Percentiles rank a stretch among this genome's conserved stretches.
These are phyloP conservation scores for Sturnira hondurensis DNA, from an alignment of 2,113 vertebrate species.

Conservation along the genomic window DNA sequence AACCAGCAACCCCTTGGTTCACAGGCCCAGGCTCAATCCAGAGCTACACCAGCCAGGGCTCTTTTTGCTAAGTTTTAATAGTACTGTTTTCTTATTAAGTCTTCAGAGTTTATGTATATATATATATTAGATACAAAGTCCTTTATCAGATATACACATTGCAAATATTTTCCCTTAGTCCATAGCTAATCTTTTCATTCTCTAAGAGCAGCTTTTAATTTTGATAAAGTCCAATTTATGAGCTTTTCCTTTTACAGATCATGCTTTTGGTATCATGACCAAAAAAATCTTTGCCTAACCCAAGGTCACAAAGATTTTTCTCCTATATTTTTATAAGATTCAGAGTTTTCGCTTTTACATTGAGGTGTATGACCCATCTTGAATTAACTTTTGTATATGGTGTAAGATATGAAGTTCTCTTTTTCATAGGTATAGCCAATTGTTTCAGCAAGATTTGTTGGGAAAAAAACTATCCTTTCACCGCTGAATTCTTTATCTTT, in stretches of 20 bases:
- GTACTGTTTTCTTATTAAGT: background rate
- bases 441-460: background rate
- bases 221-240: background rate
- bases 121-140: background rate
- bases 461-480: background rate
- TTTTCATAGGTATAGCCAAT: background rate
- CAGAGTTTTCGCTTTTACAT: background rate
- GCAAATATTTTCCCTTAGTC: background rate
- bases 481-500: background rate
- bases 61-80: background rate
- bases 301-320: background rate
- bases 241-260: background rate
- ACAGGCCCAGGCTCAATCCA: too few species aligned
- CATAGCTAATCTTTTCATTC: background rate
- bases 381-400: background rate
- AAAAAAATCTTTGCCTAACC: background rate
- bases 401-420: background rate
- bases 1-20: too few species aligned
- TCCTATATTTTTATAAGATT: background rate
- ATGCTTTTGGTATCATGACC: background rate
- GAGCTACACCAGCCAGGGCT: background rate
- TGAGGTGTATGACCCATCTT: background rate
- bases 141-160: background rate
- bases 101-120: background rate
- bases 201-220: background rate